These are phyloP conservation scores for Aleiodes leptofemur DNA, from an alignment of 2,888 invertebrate genomes.

Conservation along the genomic window DNA sequence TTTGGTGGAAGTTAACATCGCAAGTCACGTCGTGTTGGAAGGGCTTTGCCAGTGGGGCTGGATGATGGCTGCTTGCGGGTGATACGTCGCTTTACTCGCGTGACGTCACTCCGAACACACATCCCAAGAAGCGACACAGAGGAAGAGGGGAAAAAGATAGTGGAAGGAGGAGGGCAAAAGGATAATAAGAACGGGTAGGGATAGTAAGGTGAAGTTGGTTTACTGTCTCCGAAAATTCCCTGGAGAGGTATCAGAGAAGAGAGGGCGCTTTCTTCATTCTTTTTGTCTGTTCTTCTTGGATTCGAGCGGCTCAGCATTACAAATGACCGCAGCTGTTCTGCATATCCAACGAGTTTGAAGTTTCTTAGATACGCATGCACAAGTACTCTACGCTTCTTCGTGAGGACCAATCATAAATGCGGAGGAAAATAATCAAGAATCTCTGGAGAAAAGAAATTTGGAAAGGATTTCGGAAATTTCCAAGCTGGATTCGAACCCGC, in stretches of 20 bases:
- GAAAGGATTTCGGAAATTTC: not conserved
- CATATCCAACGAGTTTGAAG: constrained; percentile 63
- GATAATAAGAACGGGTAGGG: constrained; percentile 41
- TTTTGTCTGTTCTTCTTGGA: constrained; percentile 50
- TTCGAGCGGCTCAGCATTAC: constrained; percentile 67
- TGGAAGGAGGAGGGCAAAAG: constrained; percentile 41
- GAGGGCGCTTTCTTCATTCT: constrained; percentile 2
- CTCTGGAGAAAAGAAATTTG: not conserved
- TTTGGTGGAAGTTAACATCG: constrained; percentile 63
- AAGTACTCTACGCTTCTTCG: not conserved
- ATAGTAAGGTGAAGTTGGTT: constrained; percentile 41
- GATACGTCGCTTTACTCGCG: constrained; percentile 68
- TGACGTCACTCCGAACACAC: constrained; percentile 58
- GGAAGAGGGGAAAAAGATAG: constrained; percentile 17
- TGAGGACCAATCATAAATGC: no score
- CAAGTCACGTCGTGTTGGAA: constrained; percentile 70
- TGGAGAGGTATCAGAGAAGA: constrained; percentile 12
- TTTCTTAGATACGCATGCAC: constrained; percentile 24
- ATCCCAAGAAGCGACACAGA: no score
- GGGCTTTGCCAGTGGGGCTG: constrained; percentile 67
- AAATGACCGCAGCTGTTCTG: constrained; percentile 69
- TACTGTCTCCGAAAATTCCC: constrained; percentile 41
- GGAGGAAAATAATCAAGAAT: no score
- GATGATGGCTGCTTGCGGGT: constrained; percentile 63
- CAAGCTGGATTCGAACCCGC: no score